phyloP scores from a whole-genome alignment of 2,113 vertebrate species.

The Gallinago media region DNA sequence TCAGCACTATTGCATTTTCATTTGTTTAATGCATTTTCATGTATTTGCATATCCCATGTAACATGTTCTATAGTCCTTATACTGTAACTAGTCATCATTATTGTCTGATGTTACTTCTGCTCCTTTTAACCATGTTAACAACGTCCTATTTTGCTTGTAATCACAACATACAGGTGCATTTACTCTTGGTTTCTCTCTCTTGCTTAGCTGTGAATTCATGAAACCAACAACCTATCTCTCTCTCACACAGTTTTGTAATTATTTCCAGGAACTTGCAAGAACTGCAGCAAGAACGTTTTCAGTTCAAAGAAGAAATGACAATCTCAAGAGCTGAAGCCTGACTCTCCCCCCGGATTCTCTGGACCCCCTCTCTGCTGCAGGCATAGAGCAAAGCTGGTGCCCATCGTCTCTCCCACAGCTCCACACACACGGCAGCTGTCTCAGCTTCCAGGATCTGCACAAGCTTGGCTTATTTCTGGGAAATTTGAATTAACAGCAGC shows the following conservation, averaged over 20 bases:
- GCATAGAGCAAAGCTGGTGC: not conserved
- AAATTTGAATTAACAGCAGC: not conserved
- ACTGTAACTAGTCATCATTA: not conserved
- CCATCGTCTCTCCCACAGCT: rapidly evolving
- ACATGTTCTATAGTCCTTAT: not conserved
- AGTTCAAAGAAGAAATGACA: not conserved
- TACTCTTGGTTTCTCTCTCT: not conserved
- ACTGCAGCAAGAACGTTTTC: not conserved
- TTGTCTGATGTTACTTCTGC: not conserved
- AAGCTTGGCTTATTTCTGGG: not conserved
- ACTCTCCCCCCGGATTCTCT: not conserved
- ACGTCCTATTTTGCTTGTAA: not conserved
- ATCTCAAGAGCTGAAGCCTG: not conserved
- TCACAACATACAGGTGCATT: not conserved
- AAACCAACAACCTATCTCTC: not conserved
- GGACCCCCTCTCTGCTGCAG: not conserved
- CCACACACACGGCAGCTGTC: rapidly evolving
- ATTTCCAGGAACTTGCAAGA: not conserved
- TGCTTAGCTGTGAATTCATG: not conserved
- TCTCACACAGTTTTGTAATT: not conserved
- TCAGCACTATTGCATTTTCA: not conserved
- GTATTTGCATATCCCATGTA: not conserved
- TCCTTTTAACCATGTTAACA: not conserved
- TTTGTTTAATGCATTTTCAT: not conserved
- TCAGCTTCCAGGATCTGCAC: not conserved